Conservation (phyloP, 2,797 vertebrate genomes). For the Esox lucius region DNA sequence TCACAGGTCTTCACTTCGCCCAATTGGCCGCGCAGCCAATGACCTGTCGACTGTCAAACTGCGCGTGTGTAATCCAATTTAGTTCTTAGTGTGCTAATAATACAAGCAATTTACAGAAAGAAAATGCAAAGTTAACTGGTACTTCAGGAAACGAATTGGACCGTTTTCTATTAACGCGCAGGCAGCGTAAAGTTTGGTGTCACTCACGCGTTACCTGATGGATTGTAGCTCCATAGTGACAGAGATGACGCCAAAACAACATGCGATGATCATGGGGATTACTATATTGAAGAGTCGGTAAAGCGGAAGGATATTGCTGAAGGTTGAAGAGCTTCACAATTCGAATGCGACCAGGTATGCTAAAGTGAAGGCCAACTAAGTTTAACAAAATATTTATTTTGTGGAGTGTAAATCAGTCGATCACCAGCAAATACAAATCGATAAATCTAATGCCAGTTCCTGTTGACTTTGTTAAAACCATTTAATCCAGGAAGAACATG, state of each 20-base stretch:
- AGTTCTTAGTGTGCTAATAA: slow-evolving; percentile 76
- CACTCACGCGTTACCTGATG: slow-evolving; percentile 52
- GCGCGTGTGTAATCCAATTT: slow-evolving; percentile 75
- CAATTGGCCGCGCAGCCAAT: slow-evolving; percentile 58
- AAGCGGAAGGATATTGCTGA: slow-evolving; percentile 55
- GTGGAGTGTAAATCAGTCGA: background rate
- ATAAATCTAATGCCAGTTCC: background rate
- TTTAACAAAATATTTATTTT: too few species aligned
- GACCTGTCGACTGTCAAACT: slow-evolving; percentile 70
- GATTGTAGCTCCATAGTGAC: slow-evolving; percentile 42
- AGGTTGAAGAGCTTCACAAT: slow-evolving; percentile 57
- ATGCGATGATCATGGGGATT: slow-evolving; percentile 67
- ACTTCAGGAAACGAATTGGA: slow-evolving; percentile 38
- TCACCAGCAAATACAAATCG: background rate
- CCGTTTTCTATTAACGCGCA: slow-evolving; percentile 5
- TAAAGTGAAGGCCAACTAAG: too few species aligned
- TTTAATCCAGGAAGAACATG: background rate
- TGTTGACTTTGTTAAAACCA: background rate
- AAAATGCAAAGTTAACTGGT: slow-evolving; percentile 24
- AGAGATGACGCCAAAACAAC: slow-evolving; percentile 64
- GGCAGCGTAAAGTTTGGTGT: slow-evolving; percentile 43
- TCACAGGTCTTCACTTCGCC: slow-evolving; percentile 1
- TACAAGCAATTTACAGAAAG: slow-evolving; percentile 63
- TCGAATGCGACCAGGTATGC: slow-evolving; percentile 46
- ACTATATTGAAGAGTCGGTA: slow-evolving; percentile 59